phyloP scores from a whole-genome alignment of 2,797 vertebrate species.

The Gambelia wislizenii region DNA sequence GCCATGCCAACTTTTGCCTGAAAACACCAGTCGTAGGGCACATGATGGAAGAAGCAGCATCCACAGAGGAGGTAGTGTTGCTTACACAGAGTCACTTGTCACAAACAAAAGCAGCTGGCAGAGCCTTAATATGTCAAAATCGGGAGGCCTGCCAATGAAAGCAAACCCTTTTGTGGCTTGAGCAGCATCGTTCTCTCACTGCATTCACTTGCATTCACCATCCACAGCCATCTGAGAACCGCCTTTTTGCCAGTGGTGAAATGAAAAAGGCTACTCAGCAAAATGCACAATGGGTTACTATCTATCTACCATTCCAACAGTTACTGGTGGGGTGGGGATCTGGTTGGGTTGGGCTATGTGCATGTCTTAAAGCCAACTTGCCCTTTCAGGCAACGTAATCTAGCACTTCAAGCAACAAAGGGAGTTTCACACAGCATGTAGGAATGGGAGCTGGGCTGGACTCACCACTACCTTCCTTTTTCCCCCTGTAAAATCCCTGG shows the following conservation, averaged over 20 bases:
- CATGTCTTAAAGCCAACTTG: conserved; percentile 10
- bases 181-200: conserved; percentile 39
- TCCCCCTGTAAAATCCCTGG: conserved; percentile 42
- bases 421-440: background rate
- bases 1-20: background rate
- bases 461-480: background rate
- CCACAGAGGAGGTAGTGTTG: conserved; percentile 49
- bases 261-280: conserved; percentile 53
- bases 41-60: conserved; percentile 28
- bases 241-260: conserved; percentile 52
- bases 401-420: background rate
- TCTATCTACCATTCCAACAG: conserved; percentile 7
- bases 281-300: conserved; percentile 39
- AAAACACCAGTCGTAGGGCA: background rate
- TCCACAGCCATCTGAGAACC: conserved; percentile 52
- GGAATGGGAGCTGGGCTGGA: conserved; percentile 17
- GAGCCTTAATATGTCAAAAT: conserved; percentile 49
- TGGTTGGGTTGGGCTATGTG: background rate
- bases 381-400: background rate
- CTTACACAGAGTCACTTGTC: conserved; percentile 67
- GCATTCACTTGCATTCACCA: conserved; percentile 44
- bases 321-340: background rate
- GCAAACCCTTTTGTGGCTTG: conserved; percentile 60
- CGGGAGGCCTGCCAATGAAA: conserved; percentile 66
- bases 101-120: conserved; percentile 70